These are phyloP conservation scores for Priocnemis perturbator DNA, from an alignment of 2,888 invertebrate genomes.

Conservation along the genomic window DNA sequence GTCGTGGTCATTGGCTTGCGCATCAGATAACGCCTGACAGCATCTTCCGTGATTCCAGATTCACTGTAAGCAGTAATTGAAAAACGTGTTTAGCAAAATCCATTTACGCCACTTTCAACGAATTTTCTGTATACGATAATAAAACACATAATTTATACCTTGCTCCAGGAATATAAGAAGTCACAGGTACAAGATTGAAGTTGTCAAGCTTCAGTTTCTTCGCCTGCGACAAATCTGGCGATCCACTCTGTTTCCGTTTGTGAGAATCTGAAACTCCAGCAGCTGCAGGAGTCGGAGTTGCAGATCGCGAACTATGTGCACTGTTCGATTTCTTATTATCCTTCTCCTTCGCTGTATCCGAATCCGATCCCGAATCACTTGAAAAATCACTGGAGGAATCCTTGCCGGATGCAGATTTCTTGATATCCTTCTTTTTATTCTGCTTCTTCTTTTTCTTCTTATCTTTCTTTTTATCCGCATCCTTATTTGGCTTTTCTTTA, in stretches of 20 bases:
- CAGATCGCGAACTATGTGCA: constrained; percentile 78
- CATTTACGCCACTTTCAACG: not conserved
- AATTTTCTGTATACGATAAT: not conserved
- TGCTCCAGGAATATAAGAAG: constrained; percentile 76
- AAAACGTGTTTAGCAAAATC: constrained; percentile 6
- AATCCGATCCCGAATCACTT: constrained; percentile 67
- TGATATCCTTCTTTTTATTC: constrained; percentile 65
- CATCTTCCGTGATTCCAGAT: constrained; percentile 95
- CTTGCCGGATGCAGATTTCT: constrained; percentile 62
- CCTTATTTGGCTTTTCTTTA: constrained; percentile 76
- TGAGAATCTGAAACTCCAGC: constrained; percentile 68
- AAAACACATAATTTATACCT: constrained; percentile 66
- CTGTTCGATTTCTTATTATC: constrained; percentile 76
- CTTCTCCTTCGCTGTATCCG: constrained; percentile 72
- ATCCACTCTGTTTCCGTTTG: constrained; percentile 70
- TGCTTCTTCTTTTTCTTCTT: constrained; percentile 74
- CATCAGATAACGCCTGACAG: constrained; percentile 94
- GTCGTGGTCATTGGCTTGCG: constrained; percentile 99
- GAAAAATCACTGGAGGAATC: constrained; percentile 72
- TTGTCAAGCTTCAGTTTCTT: constrained; percentile 79
- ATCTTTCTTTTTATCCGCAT: constrained; percentile 72
- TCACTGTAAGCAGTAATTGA: constrained; percentile 78
- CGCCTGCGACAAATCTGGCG: constrained; percentile 75
- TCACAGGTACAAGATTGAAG: constrained; percentile 68
- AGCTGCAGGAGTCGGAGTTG: constrained; percentile 73